phyloP scores from a whole-genome alignment of 2,797 vertebrate genomes.

The Coracias cyanogaster region DNA sequence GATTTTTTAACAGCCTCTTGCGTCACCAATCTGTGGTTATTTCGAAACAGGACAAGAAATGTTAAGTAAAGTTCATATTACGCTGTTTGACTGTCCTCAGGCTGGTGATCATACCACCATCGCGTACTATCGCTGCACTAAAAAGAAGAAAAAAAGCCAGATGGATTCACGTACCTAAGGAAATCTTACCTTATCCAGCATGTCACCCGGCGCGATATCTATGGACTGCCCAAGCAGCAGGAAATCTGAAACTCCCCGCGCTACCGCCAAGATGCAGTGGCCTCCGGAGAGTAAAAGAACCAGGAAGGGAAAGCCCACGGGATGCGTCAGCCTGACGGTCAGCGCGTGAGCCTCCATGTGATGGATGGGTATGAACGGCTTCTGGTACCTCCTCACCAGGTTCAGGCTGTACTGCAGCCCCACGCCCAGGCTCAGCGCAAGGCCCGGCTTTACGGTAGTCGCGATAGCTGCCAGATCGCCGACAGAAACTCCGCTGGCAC shows the following conservation, averaged over 20 bases:
- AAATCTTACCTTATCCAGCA: constrained; percentile 90
- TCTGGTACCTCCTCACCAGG: constrained; percentile 84
- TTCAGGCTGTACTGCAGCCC: constrained; percentile 87
- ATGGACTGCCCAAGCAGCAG: constrained; percentile 89
- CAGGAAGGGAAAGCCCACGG: constrained; percentile 90
- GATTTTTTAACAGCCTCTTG: background rate
- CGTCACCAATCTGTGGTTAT: background rate
- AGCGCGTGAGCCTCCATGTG: constrained; percentile 98
- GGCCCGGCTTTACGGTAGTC: constrained; percentile 92
- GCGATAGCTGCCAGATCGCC: constrained; percentile 89
- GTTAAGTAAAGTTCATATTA: background rate
- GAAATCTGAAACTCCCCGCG: constrained; percentile 89
- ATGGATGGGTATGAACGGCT: constrained; percentile 94
- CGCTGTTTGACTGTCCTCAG: background rate
- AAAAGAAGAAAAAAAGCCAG: background rate
- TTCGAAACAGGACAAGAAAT: background rate
- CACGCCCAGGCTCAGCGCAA: constrained; percentile 88
- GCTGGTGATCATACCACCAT: background rate
- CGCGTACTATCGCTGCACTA: background rate
- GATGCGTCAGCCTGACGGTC: constrained; percentile 87
- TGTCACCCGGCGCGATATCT: constrained; percentile 92
- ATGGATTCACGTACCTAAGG: background rate
- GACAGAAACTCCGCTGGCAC: constrained; percentile 77
- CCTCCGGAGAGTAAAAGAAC: constrained; percentile 95
- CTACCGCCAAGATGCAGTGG: constrained; percentile 91